Conservation (phyloP, 2,797 vertebrate species). For the Crenuchus spilurus region DNA sequence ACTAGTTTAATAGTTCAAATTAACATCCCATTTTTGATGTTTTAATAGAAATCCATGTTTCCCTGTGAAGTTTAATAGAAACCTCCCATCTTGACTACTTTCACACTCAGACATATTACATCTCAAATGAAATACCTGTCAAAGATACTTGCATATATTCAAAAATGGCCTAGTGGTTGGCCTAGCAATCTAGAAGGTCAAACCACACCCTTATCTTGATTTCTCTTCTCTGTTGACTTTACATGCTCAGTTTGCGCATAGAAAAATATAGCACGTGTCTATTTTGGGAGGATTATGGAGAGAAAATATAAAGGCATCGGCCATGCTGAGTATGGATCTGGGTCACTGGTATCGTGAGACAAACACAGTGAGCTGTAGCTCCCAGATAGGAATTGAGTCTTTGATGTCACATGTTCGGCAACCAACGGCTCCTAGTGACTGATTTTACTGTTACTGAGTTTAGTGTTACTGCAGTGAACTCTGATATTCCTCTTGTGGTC, state of each 20-base stretch:
- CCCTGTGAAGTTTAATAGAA: no score
- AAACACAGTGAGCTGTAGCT: slow-evolving; percentile 36
- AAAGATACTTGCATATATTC: no score
- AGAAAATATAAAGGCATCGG: slow-evolving; percentile 60
- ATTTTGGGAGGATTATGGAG: slow-evolving; percentile 41
- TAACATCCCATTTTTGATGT: no score
- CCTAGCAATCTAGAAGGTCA: no score
- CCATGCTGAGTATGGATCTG: slow-evolving; percentile 75
- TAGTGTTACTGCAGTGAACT: not conserved
- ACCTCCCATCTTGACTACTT: no score
- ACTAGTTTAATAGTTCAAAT: no score
- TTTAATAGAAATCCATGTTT: no score
- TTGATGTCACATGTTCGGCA: slow-evolving; percentile 65
- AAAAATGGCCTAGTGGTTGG: no score
- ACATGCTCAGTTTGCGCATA: slow-evolving; percentile 18
- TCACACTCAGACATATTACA: no score
- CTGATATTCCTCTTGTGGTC: not conserved
- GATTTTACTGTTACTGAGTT: no score
- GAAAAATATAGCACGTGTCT: slow-evolving; percentile 19
- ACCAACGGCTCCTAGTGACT: slow-evolving; percentile 53
- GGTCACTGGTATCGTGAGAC: slow-evolving; percentile 66
- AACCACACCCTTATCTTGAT: not conserved
- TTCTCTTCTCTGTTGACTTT: slow-evolving; percentile 20
- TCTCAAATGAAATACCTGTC: no score
- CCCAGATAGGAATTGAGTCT: slow-evolving; percentile 54